phyloP scores from a whole-genome alignment of 2,797 vertebrate genomes.

The Pantherophis alleghaniensis region DNA sequence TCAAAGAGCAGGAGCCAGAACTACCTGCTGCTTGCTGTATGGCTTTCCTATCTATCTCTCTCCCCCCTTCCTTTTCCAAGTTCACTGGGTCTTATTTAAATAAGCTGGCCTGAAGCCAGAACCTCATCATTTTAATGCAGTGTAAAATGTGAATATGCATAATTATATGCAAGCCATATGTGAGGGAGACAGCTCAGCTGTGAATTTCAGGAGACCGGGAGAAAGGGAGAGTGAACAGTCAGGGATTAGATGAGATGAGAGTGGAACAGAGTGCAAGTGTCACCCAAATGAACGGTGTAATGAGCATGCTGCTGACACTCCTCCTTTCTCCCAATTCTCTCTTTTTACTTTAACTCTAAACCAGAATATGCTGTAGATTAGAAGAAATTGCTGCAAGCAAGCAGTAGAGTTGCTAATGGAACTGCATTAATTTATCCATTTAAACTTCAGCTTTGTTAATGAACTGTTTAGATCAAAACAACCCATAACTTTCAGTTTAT shows the following conservation, averaged over 20 bases:
- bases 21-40: conserved; percentile 66
- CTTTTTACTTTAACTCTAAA: conserved; percentile 67
- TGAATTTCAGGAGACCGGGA: conserved; percentile 73
- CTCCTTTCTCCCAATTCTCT: conserved; percentile 74
- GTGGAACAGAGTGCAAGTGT: conserved; percentile 75
- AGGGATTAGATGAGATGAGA: conserved; percentile 73
- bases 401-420: conserved; percentile 67
- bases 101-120: conserved; percentile 76
- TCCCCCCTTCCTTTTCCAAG: conserved; percentile 43
- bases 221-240: conserved; percentile 69
- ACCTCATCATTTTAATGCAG: conserved; percentile 83
- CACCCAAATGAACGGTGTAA: conserved; percentile 78
- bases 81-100: conserved; percentile 74
- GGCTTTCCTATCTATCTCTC: conserved; percentile 49
- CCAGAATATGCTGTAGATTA: conserved; percentile 56
- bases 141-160: conserved; percentile 81
- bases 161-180: conserved; percentile 84
- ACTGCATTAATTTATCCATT: conserved; percentile 74
- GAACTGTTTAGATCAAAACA: conserved; percentile 72
- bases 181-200: conserved; percentile 80
- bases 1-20: conserved; percentile 56
- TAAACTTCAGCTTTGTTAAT: conserved; percentile 75
- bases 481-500: conserved; percentile 70
- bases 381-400: conserved; percentile 62
- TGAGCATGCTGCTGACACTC: conserved; percentile 74